phyloP scores from a whole-genome alignment of 92 coral and sea anemone species.

The Ricordea florida region DNA sequence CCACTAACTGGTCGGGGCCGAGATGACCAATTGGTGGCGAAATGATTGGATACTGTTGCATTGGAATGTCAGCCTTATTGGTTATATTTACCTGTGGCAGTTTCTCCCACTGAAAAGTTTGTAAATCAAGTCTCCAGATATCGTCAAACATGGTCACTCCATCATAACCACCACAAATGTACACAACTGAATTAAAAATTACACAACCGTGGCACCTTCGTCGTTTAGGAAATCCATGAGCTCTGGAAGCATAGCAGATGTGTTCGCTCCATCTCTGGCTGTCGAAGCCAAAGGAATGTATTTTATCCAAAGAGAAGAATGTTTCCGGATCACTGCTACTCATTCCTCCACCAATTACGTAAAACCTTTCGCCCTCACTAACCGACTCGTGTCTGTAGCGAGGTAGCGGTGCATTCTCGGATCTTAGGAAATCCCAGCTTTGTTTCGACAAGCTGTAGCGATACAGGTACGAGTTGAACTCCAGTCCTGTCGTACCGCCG shows the following conservation, averaged over 20 bases:
- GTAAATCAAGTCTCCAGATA: conserved; percentile 85
- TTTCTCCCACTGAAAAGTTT: conserved; percentile 77
- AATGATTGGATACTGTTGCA: no score
- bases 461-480: conserved; percentile 73
- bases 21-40: no score
- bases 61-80: no score
- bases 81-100: conserved; percentile 46
- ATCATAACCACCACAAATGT: conserved; percentile 91
- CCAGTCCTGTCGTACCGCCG: conserved; percentile 91
- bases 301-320: conserved; percentile 68
- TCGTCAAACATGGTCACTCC: conserved; percentile 76
- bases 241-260: conserved; percentile 52
- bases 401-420: conserved; percentile 58
- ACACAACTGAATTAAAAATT: conserved; percentile 57
- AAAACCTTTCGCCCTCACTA: conserved; percentile 67
- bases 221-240: conserved; percentile 74
- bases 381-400: conserved; percentile 97
- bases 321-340: conserved; percentile 68
- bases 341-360: conserved; percentile 90
- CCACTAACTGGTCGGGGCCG: no score
- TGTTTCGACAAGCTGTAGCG: conserved; percentile 59
- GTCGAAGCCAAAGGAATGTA: conserved; percentile 68
- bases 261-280: conserved; percentile 65
- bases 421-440: conserved; percentile 69
- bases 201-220: conserved; percentile 99